Conservation (phyloP, 2,888 invertebrate species). For the Anticlea derivata region DNA sequence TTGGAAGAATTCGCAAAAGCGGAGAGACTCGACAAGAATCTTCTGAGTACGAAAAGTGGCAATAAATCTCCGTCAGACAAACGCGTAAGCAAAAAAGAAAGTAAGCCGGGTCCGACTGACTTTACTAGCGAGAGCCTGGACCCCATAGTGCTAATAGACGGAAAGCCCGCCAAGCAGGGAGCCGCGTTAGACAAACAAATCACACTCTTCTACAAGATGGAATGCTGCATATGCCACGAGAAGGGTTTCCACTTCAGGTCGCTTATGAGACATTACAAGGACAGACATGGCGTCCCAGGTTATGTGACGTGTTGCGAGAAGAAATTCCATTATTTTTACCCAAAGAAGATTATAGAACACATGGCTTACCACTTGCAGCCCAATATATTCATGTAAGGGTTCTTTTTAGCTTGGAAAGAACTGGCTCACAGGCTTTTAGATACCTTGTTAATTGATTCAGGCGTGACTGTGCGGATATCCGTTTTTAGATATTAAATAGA, state of each 20-base stretch:
- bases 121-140: slow-evolving; percentile 56
- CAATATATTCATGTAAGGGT: slow-evolving; percentile 74
- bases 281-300: slow-evolving; percentile 76
- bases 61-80: slow-evolving; percentile 31
- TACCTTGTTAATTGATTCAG: too few relatives aligned
- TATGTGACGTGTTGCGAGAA: slow-evolving; percentile 77
- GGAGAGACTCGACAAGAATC: slow-evolving; percentile 64
- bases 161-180: slow-evolving; percentile 72
- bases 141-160: slow-evolving; percentile 66
- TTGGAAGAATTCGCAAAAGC: slow-evolving; percentile 69
- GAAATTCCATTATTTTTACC: slow-evolving; percentile 78
- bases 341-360: slow-evolving; percentile 77
- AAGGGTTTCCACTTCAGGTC: slow-evolving; percentile 72
- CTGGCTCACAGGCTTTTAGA: too few relatives aligned
- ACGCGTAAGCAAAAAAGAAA: slow-evolving; percentile 36
- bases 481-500: too few relatives aligned
- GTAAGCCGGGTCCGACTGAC: slow-evolving; percentile 40
- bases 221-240: slow-evolving; percentile 77
- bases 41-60: slow-evolving; percentile 48
- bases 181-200: slow-evolving; percentile 72
- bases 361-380: slow-evolving; percentile 78
- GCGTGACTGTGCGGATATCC: too few relatives aligned
- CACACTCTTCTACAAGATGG: slow-evolving; percentile 77
- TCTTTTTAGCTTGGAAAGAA: too few relatives aligned
- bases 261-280: slow-evolving; percentile 77